Conservation (phyloP, 1,140 invertebrate species). For the Metaphire vulgaris region DNA sequence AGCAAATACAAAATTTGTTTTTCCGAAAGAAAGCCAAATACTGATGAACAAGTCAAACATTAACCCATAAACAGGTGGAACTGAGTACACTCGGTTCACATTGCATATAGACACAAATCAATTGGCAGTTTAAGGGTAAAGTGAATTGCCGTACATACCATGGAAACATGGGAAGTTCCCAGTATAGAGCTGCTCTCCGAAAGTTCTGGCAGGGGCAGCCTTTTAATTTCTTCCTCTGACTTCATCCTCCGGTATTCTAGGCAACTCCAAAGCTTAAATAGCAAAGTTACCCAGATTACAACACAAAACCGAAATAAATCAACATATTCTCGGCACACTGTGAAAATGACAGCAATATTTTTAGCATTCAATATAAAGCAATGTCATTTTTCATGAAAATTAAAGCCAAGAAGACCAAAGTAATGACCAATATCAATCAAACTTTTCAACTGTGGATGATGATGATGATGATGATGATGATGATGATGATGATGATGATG, state of each 20-base stretch:
- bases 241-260: slow-evolving; percentile 49
- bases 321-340: slow-evolving; percentile 46
- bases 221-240: slow-evolving; percentile 55
- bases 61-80: not conserved
- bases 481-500: not conserved
- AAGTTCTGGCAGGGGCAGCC: slow-evolving; percentile 74
- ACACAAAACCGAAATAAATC: too few relatives aligned
- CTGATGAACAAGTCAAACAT: too few relatives aligned
- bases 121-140: not conserved
- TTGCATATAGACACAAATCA: too few relatives aligned
- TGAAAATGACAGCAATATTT: slow-evolving; percentile 17
- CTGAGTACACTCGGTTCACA: not conserved
- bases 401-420: too few relatives aligned
- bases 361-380: not conserved
- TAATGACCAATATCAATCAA: too few relatives aligned
- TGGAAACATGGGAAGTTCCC: slow-evolving; percentile 76
- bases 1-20: not conserved
- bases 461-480: not conserved
- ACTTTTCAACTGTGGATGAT: not conserved
- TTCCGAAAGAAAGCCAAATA: too few relatives aligned
- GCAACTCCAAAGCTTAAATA: too few relatives aligned
- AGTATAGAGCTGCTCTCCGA: slow-evolving; percentile 73
- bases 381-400: too few relatives aligned
- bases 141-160: slow-evolving; percentile 32
- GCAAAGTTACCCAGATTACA: too few relatives aligned